phyloP scores from a whole-genome alignment of 2,888 invertebrate genomes.

The Alsophila aescularia region DNA sequence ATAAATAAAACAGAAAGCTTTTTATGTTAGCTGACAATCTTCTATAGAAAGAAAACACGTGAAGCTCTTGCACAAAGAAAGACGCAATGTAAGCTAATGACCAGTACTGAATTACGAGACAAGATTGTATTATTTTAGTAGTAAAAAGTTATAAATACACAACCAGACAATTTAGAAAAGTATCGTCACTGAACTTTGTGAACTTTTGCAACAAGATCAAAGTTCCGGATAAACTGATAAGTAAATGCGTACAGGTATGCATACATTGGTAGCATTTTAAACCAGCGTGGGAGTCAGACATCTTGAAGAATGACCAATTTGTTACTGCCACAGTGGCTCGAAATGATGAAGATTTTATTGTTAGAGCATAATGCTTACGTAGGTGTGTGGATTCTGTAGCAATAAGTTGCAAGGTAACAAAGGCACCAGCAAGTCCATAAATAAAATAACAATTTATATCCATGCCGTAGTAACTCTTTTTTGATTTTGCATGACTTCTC shows the following conservation, averaged over 20 bases:
- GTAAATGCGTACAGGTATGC: not conserved
- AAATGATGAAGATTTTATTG: conserved; percentile 76
- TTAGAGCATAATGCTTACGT: conserved; percentile 59
- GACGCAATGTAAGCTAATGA: not conserved
- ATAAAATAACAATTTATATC: not conserved
- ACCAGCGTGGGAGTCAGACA: conserved; percentile 60
- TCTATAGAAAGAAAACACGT: conserved; percentile 15
- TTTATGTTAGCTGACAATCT: conserved; percentile 17
- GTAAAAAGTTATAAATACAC: no score
- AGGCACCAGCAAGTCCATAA: conserved; percentile 37
- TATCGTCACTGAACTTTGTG: no score
- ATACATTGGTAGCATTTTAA: conserved; percentile 34
- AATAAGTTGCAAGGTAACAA: conserved; percentile 69
- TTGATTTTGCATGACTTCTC: not conserved
- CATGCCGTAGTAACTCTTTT: conserved; percentile 8
- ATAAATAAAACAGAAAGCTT: no score
- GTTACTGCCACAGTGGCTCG: conserved; percentile 65
- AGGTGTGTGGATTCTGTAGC: conserved; percentile 63
- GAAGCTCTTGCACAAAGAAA: not conserved
- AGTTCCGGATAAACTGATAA: not conserved
- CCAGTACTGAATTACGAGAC: not conserved
- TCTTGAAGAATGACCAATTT: conserved; percentile 74
- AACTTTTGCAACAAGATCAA: no score
- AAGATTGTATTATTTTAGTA: no score
- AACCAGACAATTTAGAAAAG: no score